Base-by-base conservation (phyloP, 1,140 invertebrate species). In the Myzus persicae region DNA sequence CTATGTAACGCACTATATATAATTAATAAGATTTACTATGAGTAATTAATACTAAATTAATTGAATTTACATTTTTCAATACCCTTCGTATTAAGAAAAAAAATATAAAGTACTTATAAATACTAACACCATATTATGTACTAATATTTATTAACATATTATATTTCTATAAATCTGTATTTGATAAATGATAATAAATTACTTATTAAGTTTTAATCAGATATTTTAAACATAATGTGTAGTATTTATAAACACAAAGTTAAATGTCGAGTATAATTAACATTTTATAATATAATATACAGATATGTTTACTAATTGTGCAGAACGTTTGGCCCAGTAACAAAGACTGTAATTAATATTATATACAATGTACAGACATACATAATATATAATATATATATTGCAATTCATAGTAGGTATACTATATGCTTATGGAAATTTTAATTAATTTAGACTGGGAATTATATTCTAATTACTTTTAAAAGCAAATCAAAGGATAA, bases 401-500 rank as follows among this genome's bases (percentile, higher is more conserved):
- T 84, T 42, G 42, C 31, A 82, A 38, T 38, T n/a, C n/a, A 54
- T 54, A 26, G n/a, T 82, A 36, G 76, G 40, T 87, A 36, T 42
- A 87, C 18, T 48, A 48, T 36, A 48, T 88, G 46, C n/a, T 89
- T 51, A 89, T 38, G 46, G 22, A 22, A 14, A 38, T 89, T 89
- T 54, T 14, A 89, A 89, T 40, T 89, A 51, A 54, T 89, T 89
- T 54, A 26, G 88, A 89, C 88, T 2, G 48, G 36, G 36, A 89
- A 89, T 54, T 26, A 36, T 40, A 51, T 89, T 89, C 18, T 26
- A 54, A 89, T 89, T 89, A 89, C 87, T 38, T 89, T 89, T 51
- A 89, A 48, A 89, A 38, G 46, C 26, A 89, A 89, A 89, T 89
- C 87, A 38, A 89, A 36, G 46, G 46, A 38, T 26, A 44, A 85